Percentiles rank a stretch among this genome's conserved stretches.
Evolutionary conservation across 2,888 invertebrate species (phyloP).

Genomic region (Leptogaster cylindrica): DNA sequence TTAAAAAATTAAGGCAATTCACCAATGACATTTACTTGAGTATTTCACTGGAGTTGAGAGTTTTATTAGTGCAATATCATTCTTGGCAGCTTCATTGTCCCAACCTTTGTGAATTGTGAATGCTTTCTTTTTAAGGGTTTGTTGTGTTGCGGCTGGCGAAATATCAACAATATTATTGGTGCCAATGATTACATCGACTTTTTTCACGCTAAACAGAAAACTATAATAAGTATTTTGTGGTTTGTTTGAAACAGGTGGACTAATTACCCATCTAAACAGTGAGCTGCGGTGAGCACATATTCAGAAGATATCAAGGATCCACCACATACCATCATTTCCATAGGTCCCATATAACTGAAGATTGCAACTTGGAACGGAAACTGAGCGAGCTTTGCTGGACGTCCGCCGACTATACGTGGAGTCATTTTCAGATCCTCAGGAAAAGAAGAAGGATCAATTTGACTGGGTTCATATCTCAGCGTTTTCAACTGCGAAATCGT

Average conservation of each 20-base stretch:
- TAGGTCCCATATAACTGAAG: not conserved
- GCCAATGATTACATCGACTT: too few relatives aligned
- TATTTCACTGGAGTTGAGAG: constrained; percentile 30
- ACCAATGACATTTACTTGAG: constrained; percentile 23
- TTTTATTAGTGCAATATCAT: constrained; percentile 43
- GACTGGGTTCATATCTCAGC: too few relatives aligned
- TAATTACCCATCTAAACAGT: constrained; percentile 17
- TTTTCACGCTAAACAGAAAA: too few relatives aligned
- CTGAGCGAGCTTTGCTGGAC: constrained; percentile 54
- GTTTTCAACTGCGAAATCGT: too few relatives aligned
- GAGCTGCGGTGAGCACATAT: constrained; percentile 12
- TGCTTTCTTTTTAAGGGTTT: constrained; percentile 46
- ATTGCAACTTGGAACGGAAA: constrained; percentile 28
- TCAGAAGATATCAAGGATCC: constrained; percentile 20
- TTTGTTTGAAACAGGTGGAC: too few relatives aligned
- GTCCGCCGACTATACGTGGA: constrained; percentile 59
- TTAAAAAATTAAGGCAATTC: not conserved
- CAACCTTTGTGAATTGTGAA: constrained; percentile 59
- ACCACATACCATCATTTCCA: constrained; percentile 13
- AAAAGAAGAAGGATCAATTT: too few relatives aligned
- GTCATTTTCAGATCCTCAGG: too few relatives aligned
- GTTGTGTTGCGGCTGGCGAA: constrained; percentile 38
- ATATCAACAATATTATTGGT: constrained; percentile 35
- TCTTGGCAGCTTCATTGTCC: constrained; percentile 49
- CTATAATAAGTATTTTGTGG: too few relatives aligned